Conservation (phyloP, 1,140 invertebrate genomes). For the Macrosteles quadrilineatus region DNA sequence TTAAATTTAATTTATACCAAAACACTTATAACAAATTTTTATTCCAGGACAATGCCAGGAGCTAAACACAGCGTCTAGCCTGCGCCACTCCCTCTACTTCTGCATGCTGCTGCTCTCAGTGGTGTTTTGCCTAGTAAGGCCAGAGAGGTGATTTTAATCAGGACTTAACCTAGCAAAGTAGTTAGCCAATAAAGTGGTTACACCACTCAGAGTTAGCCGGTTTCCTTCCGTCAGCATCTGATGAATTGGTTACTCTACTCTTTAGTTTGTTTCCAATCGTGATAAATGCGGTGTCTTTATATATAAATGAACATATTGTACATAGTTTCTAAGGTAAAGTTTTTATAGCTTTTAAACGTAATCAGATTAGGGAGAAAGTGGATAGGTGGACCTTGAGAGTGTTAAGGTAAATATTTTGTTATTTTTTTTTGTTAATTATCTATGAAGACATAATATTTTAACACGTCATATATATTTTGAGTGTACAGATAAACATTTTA, state of each 20-base stretch:
- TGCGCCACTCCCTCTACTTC: background rate
- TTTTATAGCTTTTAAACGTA: constrained; percentile 24
- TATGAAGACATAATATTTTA: too few relatives aligned
- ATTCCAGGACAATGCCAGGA: too few relatives aligned
- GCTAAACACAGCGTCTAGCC: too few relatives aligned
- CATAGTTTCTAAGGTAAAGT: constrained; percentile 12
- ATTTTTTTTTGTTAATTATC: too few relatives aligned
- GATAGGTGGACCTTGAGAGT: background rate
- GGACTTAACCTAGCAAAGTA: constrained; percentile 18
- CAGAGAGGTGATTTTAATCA: constrained; percentile 28
- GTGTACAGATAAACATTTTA: too few relatives aligned
- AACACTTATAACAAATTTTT: too few relatives aligned
- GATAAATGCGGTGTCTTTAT: constrained; percentile 32
- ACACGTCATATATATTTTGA: too few relatives aligned
- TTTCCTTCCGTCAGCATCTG: background rate
- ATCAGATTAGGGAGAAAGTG: constrained; percentile 6
- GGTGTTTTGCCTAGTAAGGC: background rate
- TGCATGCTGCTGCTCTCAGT: background rate
- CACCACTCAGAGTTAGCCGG: background rate
- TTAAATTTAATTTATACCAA: too few relatives aligned
- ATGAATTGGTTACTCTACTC: constrained; percentile 8
- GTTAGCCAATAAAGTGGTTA: constrained; percentile 15
- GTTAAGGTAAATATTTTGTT: too few relatives aligned
- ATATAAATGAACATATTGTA: constrained; percentile 29
- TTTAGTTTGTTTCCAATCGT: constrained; percentile 23